Evolutionary conservation across 2,888 invertebrate species (phyloP), one percentile per base, ranked within the genome.

Genomic region (Agrotis puta): DNA sequence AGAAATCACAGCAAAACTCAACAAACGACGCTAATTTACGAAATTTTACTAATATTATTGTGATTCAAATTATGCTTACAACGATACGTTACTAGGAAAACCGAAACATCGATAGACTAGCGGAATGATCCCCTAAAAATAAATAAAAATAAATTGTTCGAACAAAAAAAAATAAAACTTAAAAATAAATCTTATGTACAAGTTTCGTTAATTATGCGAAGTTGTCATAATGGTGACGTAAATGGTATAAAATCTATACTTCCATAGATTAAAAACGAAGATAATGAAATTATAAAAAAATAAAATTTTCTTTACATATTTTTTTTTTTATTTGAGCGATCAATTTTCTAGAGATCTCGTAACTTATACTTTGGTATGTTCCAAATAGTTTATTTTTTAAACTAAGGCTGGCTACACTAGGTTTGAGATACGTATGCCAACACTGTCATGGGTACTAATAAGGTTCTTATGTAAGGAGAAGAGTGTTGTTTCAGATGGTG

Each of bases 1-100:
- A 91, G 92, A 92, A 94, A 94, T 94, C 94, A 94, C 94, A 94
- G 94, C 89, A 92, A 92, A 92, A 89, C 88, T 91, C 90, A 90
- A 89, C 88, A 85, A 81, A 87, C 85, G 83, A 82, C 66, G 76
- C 77, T 70, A 79, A 81, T 1, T 54, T 77, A 74, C 58, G 56
- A 77, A 79, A 59, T 74, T 76, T 74, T 67, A 70, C 69, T 79
- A 65, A 76, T 14, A 56, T 85, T 87, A 81, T 85, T 88, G 88
- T 84, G 86, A 88, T 86, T 83, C 76, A 70, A 77, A 82, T 84
- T 85, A 86, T 84, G 81, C 85, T 79, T 83, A 81, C 47, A 70
- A 82, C 39, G 68, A 75, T 72, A 78, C 54, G 39, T 39, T 39
- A 39, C 74, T 85, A 85, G 77, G 74, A 84, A 84, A 76, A 84